A percentile compares a stretch with the other conserved stretches of the same genome.
Conservation (phyloP, 2,888 invertebrate genomes). For the Pseudococcus viburni region DNA sequence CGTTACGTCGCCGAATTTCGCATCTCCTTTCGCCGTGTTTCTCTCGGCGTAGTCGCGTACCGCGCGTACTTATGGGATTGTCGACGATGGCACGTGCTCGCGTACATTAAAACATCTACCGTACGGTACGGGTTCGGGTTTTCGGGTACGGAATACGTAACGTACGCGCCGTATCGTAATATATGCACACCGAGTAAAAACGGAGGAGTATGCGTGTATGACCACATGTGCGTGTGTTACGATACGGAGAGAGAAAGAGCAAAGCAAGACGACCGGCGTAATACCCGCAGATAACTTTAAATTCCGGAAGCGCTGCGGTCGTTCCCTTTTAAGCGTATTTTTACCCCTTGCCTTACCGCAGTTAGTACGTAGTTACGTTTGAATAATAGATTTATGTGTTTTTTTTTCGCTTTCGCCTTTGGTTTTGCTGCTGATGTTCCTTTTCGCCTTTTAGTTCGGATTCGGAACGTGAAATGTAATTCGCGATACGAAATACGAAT, state of each 20-base stretch:
- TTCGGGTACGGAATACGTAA: no score
- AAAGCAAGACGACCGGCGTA: not conserved
- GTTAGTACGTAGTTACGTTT: constrained; percentile 11
- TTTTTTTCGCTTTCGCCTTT: not conserved
- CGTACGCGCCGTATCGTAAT: not conserved
- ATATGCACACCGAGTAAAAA: constrained; percentile 9
- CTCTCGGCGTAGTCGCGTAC: not conserved
- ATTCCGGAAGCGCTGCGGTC: constrained; percentile 21
- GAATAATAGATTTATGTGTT: constrained; percentile 9
- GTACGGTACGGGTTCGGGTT: not conserved
- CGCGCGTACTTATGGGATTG: constrained; percentile 8
- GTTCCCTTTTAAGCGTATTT: constrained; percentile 25
- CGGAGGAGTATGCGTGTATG: constrained; percentile 16
- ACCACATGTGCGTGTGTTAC: constrained; percentile 16
- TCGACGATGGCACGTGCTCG: constrained; percentile 21
- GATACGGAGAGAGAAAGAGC: not conserved
- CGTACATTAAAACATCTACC: constrained; percentile 11
- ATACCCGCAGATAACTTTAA: constrained; percentile 16
- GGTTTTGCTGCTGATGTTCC: not conserved
- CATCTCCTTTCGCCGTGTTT: not conserved
- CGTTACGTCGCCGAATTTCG: constrained; percentile 18
- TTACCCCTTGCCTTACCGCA: constrained; percentile 21
- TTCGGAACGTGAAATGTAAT: not conserved
- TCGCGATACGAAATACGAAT: not conserved
- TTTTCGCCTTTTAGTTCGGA: constrained; percentile 11